Conservation (phyloP, 1,140 invertebrate genomes). For the Drosophila prosaltans region DNA sequence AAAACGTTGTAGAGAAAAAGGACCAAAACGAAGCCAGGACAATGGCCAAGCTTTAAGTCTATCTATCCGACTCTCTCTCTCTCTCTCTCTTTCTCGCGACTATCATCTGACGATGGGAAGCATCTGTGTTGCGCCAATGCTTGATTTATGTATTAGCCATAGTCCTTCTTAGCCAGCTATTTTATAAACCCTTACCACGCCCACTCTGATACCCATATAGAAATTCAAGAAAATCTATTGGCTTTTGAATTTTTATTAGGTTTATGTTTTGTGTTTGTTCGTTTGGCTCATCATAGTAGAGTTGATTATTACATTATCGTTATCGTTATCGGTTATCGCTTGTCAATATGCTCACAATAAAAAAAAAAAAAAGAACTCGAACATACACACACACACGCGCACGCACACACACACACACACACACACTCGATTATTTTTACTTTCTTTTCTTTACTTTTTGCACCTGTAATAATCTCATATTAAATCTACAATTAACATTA, state of each 20-base stretch:
- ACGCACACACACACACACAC: not conserved
- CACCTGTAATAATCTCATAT: conserved; percentile 54
- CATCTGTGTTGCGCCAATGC: conserved; percentile 73
- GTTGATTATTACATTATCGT: conserved; percentile 54
- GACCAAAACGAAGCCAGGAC: not conserved
- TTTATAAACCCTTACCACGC: conserved; percentile 39
- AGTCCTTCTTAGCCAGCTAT: not conserved
- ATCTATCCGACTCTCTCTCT: not conserved
- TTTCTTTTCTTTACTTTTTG: conserved; percentile 21
- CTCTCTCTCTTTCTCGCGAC: not conserved
- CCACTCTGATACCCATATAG: conserved; percentile 30
- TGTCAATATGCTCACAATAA: conserved; percentile 15
- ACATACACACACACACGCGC: conserved; percentile 2
- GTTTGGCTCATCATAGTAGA: conserved; percentile 42
- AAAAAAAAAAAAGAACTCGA: not conserved
- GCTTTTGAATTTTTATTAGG: conserved; percentile 76
- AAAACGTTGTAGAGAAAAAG: conserved; percentile 20
- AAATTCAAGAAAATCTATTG: conserved; percentile 67
- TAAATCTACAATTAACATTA: conserved; percentile 59
- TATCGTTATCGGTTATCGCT: conserved; percentile 52
- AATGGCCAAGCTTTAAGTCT: conserved; percentile 37
- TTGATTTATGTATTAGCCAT: conserved; percentile 62
- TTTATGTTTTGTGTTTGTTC: conserved; percentile 48
- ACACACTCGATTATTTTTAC: not conserved
- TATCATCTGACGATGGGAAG: conserved; percentile 38